These are phyloP conservation scores for Nesidiocoris tenuis DNA, from an alignment of 2,888 invertebrate genomes.

Conservation along the genomic window DNA sequence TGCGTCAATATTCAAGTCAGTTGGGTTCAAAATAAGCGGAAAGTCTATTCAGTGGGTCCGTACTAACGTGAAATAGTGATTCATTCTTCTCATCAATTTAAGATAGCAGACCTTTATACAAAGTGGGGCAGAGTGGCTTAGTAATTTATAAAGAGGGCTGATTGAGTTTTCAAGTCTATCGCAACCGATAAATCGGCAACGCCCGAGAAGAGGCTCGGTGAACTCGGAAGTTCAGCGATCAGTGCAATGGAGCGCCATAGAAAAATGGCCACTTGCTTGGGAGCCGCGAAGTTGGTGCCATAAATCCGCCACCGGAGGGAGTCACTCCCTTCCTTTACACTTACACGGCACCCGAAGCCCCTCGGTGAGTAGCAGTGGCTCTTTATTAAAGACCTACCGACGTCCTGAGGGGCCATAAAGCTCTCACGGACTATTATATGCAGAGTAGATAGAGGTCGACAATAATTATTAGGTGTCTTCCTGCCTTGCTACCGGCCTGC, in stretches of 20 bases:
- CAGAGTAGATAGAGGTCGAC: conserved; percentile 36
- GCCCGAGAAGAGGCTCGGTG: background rate
- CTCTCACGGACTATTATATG: background rate
- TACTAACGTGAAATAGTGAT: too few relatives aligned
- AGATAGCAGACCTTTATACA: too few relatives aligned
- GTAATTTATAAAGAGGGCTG: too few relatives aligned
- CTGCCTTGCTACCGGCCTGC: conserved; percentile 18
- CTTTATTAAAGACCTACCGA: conserved; percentile 33
- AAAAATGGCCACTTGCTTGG: background rate
- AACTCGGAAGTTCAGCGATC: background rate
- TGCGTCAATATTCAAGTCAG: too few relatives aligned
- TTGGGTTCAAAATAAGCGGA: too few relatives aligned
- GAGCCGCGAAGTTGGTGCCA: background rate
- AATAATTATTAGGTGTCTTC: conserved; percentile 39
- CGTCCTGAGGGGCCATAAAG: conserved; percentile 36
- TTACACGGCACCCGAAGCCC: background rate
- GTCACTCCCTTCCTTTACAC: background rate
- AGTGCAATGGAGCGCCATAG: background rate
- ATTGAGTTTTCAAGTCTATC: background rate
- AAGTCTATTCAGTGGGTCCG: too few relatives aligned
- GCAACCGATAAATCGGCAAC: background rate
- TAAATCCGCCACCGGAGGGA: background rate
- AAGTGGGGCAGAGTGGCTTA: too few relatives aligned
- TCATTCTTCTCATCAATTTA: too few relatives aligned
- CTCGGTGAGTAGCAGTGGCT: background rate